Base-by-base conservation (phyloP, 2,888 invertebrate genomes). In the Coremacera marginata region DNA sequence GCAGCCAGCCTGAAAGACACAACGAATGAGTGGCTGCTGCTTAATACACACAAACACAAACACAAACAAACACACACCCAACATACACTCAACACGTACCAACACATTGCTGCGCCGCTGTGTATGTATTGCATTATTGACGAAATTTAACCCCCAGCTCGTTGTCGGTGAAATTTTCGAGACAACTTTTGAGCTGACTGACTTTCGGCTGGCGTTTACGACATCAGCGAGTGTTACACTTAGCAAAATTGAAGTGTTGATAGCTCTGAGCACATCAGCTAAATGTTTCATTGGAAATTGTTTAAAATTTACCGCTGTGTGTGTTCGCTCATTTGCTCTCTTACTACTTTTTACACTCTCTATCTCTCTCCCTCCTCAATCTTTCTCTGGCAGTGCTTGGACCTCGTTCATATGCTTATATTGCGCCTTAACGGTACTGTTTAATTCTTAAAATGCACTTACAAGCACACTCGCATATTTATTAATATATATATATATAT, bases 1-100 rank as follows among this genome's bases (percentile, higher is more conserved):
- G 31, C 63, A 37, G 19, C 19, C n/a, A 65, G 14, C 31, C n/a
- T 11, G 16, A 63, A 31, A 31, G 11, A n/a, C 31, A 34, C 27
- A 63, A 22, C n/a, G 19, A 55, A 31, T 31, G 37, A 65, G 34
- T 65, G n/a, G 63, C 63, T 65, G 63, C 63, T 65, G 63, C n/a
- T 34, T 65, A 49, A 75, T 75, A 75, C 37, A 19, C 76, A 71
- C 52, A 78, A 44, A 78, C 78, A 78, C 70, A 74, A 67, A 55
- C 27, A 76, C 57, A 77, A 63, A 70, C 79, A 80, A 74, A 79
- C 77, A 75, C 60, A 68, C 76, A 70, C 27, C 22, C 27, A 14
- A 71, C 34, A 25, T 16, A 62, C 44, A 62, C 49, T n/a, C n/a
- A 0, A 16, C 25, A 62, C 34, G 4, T n/a, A 31, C 16, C 16